A percentile compares a stretch with the other conserved stretches of the same genome.
Conservation (phyloP, 2,888 invertebrate genomes). For the Gasteruption jaculator region DNA sequence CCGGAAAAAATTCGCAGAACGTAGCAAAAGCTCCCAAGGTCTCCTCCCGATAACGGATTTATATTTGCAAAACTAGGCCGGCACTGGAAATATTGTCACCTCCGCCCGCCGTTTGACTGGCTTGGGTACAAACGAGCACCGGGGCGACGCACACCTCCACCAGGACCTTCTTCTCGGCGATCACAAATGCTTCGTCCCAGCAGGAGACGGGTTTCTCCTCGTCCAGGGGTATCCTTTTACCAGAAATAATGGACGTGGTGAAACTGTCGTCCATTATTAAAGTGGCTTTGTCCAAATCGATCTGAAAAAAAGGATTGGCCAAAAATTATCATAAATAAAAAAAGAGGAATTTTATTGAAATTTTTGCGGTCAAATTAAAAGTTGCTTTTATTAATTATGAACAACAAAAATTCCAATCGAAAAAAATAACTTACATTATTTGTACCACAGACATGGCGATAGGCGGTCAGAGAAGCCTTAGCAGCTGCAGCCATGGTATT, state of each 20-base stretch:
- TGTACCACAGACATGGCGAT: conserved; percentile 76
- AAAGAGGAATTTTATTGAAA: not conserved
- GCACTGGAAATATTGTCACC: conserved; percentile 89
- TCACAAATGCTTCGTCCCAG: conserved; percentile 66
- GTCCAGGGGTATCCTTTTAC: conserved; percentile 62
- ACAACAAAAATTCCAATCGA: not conserved
- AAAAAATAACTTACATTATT: conserved; percentile 52
- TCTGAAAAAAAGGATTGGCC: conserved; percentile 46
- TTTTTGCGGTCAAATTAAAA: too few species aligned
- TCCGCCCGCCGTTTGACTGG: conserved; percentile 78
- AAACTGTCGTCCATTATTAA: conserved; percentile 81
- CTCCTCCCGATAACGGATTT: too few species aligned
- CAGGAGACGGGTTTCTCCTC: conserved; percentile 73
- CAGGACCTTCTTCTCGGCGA: conserved; percentile 40
- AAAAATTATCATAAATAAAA: conserved; percentile 3
- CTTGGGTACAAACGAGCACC: conserved; percentile 77
- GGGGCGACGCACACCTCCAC: conserved; percentile 78
- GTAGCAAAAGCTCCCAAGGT: too few species aligned
- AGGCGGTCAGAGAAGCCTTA: conserved; percentile 77
- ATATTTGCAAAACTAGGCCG: conserved; percentile 70
- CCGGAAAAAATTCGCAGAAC: too few species aligned
- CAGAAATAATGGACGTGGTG: conserved; percentile 61
- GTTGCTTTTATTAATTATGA: not conserved
- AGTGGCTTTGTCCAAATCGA: conserved; percentile 57
- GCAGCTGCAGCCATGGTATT: conserved; percentile 75